These are phyloP conservation scores for Apis cerana DNA, from an alignment of 1,140 invertebrate species.

Conservation along the genomic window DNA sequence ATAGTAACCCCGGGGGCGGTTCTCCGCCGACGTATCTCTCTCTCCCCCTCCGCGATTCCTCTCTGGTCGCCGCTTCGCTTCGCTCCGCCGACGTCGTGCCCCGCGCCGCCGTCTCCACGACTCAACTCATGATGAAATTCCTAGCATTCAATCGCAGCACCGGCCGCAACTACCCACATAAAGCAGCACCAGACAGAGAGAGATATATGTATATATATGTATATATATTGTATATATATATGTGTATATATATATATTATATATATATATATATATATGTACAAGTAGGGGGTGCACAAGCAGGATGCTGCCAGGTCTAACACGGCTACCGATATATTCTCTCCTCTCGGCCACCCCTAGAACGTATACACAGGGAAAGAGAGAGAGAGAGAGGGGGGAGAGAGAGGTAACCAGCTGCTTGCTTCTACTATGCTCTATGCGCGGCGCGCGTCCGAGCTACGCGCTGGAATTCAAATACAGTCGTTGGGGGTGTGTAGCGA, in stretches of 20 bases:
- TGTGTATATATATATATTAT: not conserved
- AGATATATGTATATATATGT: not conserved
- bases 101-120: constrained; percentile 70
- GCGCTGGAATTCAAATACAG: constrained; percentile 72
- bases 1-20: constrained; percentile 49
- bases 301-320: constrained; percentile 56
- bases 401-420: constrained; percentile 1
- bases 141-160: constrained; percentile 81
- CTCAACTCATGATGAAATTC: constrained; percentile 81
- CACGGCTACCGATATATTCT: constrained; percentile 47
- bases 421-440: constrained; percentile 49
- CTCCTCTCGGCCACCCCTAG: constrained; percentile 6
- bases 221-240: not conserved
- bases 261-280: not conserved
- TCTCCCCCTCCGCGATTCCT: constrained; percentile 12
- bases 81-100: constrained; percentile 64
- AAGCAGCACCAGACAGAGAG: constrained; percentile 8
- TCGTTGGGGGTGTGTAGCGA: constrained; percentile 33
- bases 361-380: not conserved
- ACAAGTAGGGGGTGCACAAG: constrained; percentile 10
- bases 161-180: constrained; percentile 73
- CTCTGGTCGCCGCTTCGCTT: constrained; percentile 42
- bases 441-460: constrained; percentile 57
- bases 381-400: constrained; percentile 26
- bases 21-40: constrained; percentile 36